These are phyloP conservation scores for Cydia splendana DNA, from an alignment of 1,140 invertebrate species.

Conservation along the genomic window DNA sequence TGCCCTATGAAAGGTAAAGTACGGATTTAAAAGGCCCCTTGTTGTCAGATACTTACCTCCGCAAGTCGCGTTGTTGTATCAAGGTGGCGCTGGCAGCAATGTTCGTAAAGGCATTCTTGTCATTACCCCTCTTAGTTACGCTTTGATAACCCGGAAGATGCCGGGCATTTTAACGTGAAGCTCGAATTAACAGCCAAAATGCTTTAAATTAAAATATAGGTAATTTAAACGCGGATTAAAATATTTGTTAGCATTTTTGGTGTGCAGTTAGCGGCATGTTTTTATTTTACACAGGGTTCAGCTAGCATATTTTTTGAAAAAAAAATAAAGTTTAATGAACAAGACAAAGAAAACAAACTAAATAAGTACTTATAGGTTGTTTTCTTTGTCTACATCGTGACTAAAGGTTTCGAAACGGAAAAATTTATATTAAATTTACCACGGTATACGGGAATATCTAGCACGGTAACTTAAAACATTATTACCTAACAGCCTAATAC, in stretches of 20 bases:
- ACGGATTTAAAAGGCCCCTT: neutral
- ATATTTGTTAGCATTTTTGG: neutral
- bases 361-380: too few species aligned
- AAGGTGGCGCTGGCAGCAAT: slow-evolving; percentile 59
- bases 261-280: neutral
- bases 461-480: too few species aligned
- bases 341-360: too few species aligned
- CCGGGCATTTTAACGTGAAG: slow-evolving; percentile 46
- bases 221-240: slow-evolving; percentile 3
- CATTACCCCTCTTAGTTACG: slow-evolving; percentile 45
- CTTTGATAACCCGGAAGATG: slow-evolving; percentile 71
- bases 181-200: slow-evolving; percentile 13
- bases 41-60: slow-evolving; percentile 48
- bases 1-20: too few species aligned
- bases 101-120: slow-evolving; percentile 72
- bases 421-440: too few species aligned
- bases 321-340: too few species aligned
- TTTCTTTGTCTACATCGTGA: too few species aligned
- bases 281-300: too few species aligned
- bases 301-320: too few species aligned
- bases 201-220: neutral
- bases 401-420: too few species aligned
- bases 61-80: slow-evolving; percentile 44
- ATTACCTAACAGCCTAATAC: too few species aligned
- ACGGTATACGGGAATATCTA: too few species aligned